Base-by-base conservation (phyloP, 2,888 invertebrate genomes). In the Belgica antarctica region DNA sequence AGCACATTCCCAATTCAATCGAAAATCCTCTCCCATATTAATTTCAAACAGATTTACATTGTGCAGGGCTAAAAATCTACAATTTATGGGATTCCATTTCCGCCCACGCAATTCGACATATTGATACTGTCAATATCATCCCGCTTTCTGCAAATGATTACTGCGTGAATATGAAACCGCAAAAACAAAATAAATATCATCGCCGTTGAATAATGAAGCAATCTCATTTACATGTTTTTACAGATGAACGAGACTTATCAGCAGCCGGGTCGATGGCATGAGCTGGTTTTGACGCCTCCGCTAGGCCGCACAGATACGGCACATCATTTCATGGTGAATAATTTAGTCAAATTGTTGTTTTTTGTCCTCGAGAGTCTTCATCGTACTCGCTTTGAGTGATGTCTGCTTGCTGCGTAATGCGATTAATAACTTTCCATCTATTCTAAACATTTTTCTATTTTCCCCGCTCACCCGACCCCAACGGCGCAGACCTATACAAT, bases 161-260 rank as follows among this genome's bases (percentile, higher is more conserved):
- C n/a, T n/a, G n/a, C n/a, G 34, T 34, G 12, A 34, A 34, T 12
- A 34, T 34, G 34, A 34, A 34, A 34, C 12, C 12, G 34, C n/a
- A n/a, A n/a, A 31, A 31, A 31, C 31, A 31, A 31, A 31, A 4
- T 31, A 7, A 31, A 31, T 31, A 31, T 31, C 10, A 10, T 31
- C 10, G 10, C 4, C 10, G 4, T 41, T 2, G n/a, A 59, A 24
- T 59, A 27, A 59, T 19, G n/a, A 59, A 27, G 59, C 25, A 27
- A 59, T 25, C 25, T 3, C 57, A 57, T 69, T 47, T 24, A 19
- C 41, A 65, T 70, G 46, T 41, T 62, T 41, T 72, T 74, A 1
- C 81, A 85, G 85, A 82, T 84, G 75, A 85, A 85, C 79, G 85
- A 85, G 77, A 82, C 85, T 0, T 84, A 83, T 79, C 84, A 85